These are phyloP conservation scores for Hylyphantes graminicola DNA, from an alignment of 1,140 invertebrate species.

Conservation along the genomic window DNA sequence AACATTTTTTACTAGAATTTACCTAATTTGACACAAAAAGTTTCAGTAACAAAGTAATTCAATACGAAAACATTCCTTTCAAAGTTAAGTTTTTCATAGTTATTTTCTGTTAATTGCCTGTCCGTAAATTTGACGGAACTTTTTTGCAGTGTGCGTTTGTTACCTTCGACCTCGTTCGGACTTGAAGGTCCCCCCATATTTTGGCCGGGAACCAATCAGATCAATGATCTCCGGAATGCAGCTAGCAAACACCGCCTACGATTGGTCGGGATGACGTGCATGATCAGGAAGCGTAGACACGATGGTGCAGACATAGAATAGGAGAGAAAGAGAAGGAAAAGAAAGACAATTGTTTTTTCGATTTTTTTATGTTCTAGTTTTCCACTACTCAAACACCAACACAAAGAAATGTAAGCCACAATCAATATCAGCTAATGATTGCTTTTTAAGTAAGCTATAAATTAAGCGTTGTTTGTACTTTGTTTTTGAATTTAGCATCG, in stretches of 20 bases:
- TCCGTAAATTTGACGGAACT: background rate
- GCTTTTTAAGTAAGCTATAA: background rate
- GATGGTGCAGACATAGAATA: conserved; percentile 59
- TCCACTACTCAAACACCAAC: conserved; percentile 46
- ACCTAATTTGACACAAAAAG: no score
- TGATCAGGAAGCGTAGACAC: conserved; percentile 58
- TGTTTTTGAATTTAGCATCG: no score
- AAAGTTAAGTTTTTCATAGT: no score
- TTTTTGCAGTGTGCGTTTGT: background rate
- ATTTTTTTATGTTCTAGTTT: conserved; percentile 15
- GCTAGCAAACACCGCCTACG: conserved; percentile 88
- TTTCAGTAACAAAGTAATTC: no score
- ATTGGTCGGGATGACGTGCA: conserved; percentile 60
- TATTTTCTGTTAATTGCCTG: no score
- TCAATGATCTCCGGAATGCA: conserved; percentile 99
- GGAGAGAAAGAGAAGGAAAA: conserved; percentile 60
- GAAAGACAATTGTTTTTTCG: conserved; percentile 49
- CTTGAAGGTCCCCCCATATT: conserved; percentile 99
- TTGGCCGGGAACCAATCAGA: conserved; percentile 98
- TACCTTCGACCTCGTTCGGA: conserved; percentile 88
- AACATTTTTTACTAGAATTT: no score
- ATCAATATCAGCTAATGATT: background rate
- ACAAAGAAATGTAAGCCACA: conserved; percentile 10
- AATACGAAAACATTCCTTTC: no score
- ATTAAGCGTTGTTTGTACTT: no score